Evolutionary conservation across 2,888 invertebrate species (phyloP).

Genomic region (Andrena trimmerana): DNA sequence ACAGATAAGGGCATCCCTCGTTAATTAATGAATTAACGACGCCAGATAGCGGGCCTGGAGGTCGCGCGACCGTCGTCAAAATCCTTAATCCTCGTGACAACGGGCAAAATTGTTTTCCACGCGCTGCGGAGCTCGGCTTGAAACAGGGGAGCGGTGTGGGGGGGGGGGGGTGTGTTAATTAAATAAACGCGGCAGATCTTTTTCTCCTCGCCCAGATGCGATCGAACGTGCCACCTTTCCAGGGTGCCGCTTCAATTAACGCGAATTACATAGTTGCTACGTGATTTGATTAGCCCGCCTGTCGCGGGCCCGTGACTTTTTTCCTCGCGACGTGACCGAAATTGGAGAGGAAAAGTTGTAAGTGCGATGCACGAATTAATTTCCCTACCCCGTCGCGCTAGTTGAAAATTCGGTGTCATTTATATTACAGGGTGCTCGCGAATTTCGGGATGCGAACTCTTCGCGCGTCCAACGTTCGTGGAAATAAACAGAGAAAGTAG

Average conservation of each 20-base stretch:
- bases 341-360: constrained; percentile 1
- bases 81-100: constrained; percentile 42
- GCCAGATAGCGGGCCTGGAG: constrained; percentile 53
- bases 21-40: constrained; percentile 69
- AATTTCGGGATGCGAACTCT: neutral
- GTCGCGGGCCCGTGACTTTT: neutral
- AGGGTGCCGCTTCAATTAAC: constrained; percentile 15
- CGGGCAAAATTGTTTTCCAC: constrained; percentile 36
- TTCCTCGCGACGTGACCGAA: neutral
- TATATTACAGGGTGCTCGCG: too few relatives aligned
- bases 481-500: neutral
- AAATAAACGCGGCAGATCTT: constrained; percentile 10
- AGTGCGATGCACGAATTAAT: neutral
- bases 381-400: neutral
- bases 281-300: neutral
- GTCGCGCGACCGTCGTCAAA: constrained; percentile 34
- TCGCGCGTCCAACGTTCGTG: neutral
- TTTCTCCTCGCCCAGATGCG: neutral
- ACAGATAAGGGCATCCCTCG: constrained; percentile 59
- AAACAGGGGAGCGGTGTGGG: neutral
- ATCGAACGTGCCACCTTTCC: neutral
- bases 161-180: constrained; percentile 6
- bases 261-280: constrained; percentile 7
- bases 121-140: constrained; percentile 12
- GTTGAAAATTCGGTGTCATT: neutral